Conservation (phyloP, 2,888 invertebrate species). For the Xestia xanthographa region DNA sequence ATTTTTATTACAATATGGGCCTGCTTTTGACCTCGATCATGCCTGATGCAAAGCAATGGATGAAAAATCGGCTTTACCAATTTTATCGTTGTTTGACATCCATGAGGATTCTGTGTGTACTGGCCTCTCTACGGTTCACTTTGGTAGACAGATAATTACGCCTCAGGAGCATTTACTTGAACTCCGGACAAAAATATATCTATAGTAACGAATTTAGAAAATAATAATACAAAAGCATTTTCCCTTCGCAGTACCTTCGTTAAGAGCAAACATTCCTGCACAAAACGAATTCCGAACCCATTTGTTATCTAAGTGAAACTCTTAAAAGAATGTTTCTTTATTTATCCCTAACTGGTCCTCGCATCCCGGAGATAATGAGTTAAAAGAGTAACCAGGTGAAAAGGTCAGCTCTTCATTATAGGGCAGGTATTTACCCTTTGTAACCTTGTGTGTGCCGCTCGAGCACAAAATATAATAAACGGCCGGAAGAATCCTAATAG, state of each 20-base stretch:
- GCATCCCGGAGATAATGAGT: constrained; percentile 44
- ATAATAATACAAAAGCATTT: constrained; percentile 20
- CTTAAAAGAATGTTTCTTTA: constrained; percentile 43
- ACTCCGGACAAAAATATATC: not conserved
- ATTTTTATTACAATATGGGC: too few species aligned
- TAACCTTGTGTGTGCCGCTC: constrained; percentile 11
- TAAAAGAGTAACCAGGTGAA: constrained; percentile 57
- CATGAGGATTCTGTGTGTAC: not conserved
- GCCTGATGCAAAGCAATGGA: too few species aligned
- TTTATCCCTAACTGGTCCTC: constrained; percentile 32
- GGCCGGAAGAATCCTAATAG: constrained; percentile 1
- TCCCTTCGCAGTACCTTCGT: not conserved
- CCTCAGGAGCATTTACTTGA: not conserved
- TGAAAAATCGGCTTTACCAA: not conserved
- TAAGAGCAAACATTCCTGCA: constrained; percentile 40
- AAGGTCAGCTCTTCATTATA: constrained; percentile 54
- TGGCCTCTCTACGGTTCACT: not conserved
- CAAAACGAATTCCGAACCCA: constrained; percentile 50
- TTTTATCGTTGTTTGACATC: not conserved
- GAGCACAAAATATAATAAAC: constrained; percentile 37
- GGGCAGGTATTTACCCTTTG: constrained; percentile 14
- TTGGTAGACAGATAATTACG: not conserved
- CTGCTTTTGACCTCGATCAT: too few species aligned
- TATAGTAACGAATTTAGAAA: constrained; percentile 15
- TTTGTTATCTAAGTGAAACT: constrained; percentile 30